Conservation (phyloP, 2,888 invertebrate genomes). For the Priapulus caudatus region DNA sequence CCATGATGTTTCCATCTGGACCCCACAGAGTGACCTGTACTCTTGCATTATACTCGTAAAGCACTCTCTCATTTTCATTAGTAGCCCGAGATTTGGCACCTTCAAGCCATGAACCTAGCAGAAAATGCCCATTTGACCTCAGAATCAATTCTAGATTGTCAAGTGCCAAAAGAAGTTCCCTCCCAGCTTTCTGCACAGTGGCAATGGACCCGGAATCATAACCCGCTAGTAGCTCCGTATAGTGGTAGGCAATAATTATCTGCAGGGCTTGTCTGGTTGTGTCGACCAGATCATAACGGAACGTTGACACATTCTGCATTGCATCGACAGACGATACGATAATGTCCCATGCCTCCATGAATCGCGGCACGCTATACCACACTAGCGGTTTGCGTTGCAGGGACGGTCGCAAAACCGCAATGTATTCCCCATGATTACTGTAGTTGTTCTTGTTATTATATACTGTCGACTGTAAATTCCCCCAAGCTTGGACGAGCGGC, state of each 20-base stretch:
- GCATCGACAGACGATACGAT: constrained; percentile 23
- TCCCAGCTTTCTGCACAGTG: constrained; percentile 18
- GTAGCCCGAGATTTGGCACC: constrained; percentile 46
- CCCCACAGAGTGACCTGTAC: constrained; percentile 71
- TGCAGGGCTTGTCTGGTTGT: constrained; percentile 71
- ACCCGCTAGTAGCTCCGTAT: constrained; percentile 45
- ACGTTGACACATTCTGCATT: constrained; percentile 39
- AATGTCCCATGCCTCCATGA: constrained; percentile 47
- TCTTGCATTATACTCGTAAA: constrained; percentile 65
- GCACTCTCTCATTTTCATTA: constrained; percentile 39
- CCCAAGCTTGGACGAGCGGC: constrained; percentile 52
- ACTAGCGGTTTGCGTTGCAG: constrained; percentile 43
- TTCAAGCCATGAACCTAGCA: constrained; percentile 58
- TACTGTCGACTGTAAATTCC: constrained; percentile 42
- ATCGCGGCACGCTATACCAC: constrained; percentile 38
- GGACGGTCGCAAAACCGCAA: constrained; percentile 55
- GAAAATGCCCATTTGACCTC: constrained; percentile 50
- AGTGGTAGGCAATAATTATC: constrained; percentile 45
- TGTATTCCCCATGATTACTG: constrained; percentile 57
- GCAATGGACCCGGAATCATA: constrained; percentile 37
- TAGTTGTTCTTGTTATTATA: constrained; percentile 48
- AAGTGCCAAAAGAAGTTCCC: constrained; percentile 45
- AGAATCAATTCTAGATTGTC: constrained; percentile 53
- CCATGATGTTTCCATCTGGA: constrained; percentile 54
- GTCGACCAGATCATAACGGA: constrained; percentile 69